Percentiles rank a stretch among this genome's conserved stretches.
phyloP scores from a whole-genome alignment of 2,113 vertebrate species.

The Rissa tridactyla region DNA sequence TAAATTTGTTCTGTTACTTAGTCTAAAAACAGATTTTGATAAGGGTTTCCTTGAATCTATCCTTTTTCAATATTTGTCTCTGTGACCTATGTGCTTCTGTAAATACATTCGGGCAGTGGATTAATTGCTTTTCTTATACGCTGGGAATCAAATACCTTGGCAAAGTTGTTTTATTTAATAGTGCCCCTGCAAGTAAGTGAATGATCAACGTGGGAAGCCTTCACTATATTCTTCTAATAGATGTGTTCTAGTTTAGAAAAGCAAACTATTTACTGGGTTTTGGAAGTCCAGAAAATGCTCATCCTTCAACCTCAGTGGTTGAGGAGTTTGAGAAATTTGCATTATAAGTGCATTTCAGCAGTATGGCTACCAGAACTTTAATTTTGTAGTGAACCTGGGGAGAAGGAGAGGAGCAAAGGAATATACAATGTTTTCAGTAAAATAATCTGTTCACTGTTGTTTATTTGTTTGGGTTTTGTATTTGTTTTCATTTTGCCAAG shows the following conservation, averaged over 20 bases:
- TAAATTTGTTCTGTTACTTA: background rate
- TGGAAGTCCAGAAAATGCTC: background rate
- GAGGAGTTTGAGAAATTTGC: background rate
- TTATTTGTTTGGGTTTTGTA: constrained; percentile 6
- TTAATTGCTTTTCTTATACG: background rate
- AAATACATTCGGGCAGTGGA: background rate
- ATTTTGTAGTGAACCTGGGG: background rate
- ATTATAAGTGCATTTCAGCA: background rate
- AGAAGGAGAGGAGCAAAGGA: background rate
- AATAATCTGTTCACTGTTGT: background rate
- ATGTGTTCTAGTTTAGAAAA: background rate
- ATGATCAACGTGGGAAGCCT: background rate
- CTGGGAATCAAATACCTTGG: background rate
- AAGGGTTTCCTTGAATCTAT: background rate
- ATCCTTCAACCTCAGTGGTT: background rate
- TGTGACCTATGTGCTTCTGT: background rate
- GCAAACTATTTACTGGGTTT: background rate
- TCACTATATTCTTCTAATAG: background rate
- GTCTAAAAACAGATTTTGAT: background rate
- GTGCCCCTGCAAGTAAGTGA: constrained; percentile 19
- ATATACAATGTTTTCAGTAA: background rate
- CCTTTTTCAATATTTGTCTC: background rate
- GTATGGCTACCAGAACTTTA: background rate
- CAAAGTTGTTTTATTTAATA: constrained; percentile 4
- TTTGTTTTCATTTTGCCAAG: constrained; percentile 21